Evolutionary conservation across 2,888 invertebrate species (phyloP).

Genomic region (Dryococelus australis): DNA sequence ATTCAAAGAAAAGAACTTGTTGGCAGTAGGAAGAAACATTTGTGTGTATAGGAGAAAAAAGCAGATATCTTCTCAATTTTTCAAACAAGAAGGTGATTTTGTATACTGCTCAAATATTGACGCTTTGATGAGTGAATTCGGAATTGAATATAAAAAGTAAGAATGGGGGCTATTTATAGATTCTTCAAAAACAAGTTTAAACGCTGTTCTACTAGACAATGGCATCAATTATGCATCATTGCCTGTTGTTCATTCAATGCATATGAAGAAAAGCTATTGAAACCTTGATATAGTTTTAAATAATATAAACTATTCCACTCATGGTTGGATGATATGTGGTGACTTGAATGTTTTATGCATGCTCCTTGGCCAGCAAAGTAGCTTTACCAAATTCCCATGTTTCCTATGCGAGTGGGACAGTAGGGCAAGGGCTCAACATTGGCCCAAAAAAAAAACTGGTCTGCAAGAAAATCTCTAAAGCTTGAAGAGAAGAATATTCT

Average conservation of each 20-base stretch:
- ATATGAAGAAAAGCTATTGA: neutral
- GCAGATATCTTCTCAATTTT: neutral
- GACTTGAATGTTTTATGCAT: too few species aligned
- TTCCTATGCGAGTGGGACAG: slow-evolving; percentile 28
- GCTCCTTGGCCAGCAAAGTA: too few species aligned
- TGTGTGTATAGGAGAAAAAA: neutral
- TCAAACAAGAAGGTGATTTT: too few species aligned
- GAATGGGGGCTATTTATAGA: neutral
- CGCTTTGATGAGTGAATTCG: neutral
- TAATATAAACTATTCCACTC: neutral
- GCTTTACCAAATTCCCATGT: slow-evolving; percentile 27
- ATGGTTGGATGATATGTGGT: slow-evolving; percentile 25
- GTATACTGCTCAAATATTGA: neutral
- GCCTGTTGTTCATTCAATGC: neutral
- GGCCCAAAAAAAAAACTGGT: neutral
- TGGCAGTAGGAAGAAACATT: slow-evolving; percentile 8
- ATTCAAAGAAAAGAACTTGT: neutral
- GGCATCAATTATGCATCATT: neutral
- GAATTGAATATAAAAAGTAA: neutral
- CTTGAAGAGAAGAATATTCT: neutral
- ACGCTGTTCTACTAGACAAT: neutral
- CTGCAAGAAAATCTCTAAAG: neutral
- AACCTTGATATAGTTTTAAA: neutral
- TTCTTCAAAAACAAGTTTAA: neutral
- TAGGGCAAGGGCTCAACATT: neutral